Conservation (phyloP, 2,797 vertebrate genomes). For the Phalloptychus januarius region DNA sequence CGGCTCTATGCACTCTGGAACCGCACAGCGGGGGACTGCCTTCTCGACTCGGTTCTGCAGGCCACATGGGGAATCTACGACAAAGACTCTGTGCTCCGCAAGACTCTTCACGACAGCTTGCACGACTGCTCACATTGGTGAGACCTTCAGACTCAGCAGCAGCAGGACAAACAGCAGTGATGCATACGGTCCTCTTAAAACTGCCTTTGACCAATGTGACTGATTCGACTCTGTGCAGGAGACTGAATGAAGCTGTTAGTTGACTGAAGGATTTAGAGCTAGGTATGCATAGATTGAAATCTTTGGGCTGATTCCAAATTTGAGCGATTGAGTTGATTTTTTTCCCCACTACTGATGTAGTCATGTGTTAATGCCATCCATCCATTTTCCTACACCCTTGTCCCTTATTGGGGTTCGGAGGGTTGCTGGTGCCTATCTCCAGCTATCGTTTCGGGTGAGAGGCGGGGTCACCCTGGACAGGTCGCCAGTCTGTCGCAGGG, state of each 20-base stretch:
- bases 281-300: neutral
- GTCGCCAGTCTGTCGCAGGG: too few species aligned
- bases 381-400: too few species aligned
- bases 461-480: too few species aligned
- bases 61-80: constrained; percentile 99
- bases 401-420: too few species aligned
- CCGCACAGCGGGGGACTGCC: constrained; percentile 95
- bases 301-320: neutral
- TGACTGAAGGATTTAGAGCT: neutral
- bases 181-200: neutral
- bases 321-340: neutral
- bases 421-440: too few species aligned
- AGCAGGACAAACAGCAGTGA: neutral
- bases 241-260: neutral
- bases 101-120: constrained; percentile 96
- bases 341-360: too few species aligned
- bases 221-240: constrained; percentile 11
- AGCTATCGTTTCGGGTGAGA: too few species aligned
- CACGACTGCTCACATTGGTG: constrained; percentile 99
- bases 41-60: constrained; percentile 96
- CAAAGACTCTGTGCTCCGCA: constrained; percentile 97
- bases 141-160: constrained; percentile 46
- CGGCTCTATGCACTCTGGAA: constrained; percentile 97
- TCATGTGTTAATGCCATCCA: neutral
- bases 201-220: neutral